Evolutionary conservation across 2,113 vertebrate species (phyloP).

Genomic region (Desmodus rotundus): DNA sequence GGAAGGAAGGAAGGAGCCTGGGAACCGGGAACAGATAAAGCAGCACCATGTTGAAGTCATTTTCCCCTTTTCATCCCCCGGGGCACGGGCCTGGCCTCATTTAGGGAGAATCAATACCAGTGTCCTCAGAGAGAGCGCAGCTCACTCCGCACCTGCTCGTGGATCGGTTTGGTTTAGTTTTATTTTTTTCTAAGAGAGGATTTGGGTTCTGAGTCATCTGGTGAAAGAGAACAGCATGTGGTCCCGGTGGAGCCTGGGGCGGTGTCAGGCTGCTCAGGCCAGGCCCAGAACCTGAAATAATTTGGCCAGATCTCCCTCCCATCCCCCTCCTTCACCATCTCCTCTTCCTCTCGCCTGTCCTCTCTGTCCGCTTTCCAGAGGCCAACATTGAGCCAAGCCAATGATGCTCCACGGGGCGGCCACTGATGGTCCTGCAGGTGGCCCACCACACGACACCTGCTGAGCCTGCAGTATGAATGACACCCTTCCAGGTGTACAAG

Average conservation of each 20-base stretch:
- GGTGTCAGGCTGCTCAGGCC: not conserved
- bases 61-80: not conserved
- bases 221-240: not conserved
- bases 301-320: not conserved
- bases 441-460: not conserved
- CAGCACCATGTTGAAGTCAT: not conserved
- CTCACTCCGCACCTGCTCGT: constrained; percentile 41
- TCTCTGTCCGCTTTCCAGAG: not conserved
- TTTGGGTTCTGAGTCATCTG: constrained; percentile 56
- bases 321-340: not conserved
- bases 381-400: not conserved
- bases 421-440: accelerated
- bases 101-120: constrained; percentile 15
- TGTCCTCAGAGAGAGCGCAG: not conserved
- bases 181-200: constrained; percentile 15
- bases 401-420: accelerated
- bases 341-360: not conserved
- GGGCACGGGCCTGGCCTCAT: not conserved
- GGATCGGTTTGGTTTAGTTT: not conserved
- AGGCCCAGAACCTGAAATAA: not conserved
- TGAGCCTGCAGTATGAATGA: not conserved
- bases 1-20: not conserved
- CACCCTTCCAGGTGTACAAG: not conserved
- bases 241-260: not conserved
- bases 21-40: not conserved